phyloP scores from a whole-genome alignment of 2,888 invertebrate genomes.

The Cerceris ruficornis region DNA sequence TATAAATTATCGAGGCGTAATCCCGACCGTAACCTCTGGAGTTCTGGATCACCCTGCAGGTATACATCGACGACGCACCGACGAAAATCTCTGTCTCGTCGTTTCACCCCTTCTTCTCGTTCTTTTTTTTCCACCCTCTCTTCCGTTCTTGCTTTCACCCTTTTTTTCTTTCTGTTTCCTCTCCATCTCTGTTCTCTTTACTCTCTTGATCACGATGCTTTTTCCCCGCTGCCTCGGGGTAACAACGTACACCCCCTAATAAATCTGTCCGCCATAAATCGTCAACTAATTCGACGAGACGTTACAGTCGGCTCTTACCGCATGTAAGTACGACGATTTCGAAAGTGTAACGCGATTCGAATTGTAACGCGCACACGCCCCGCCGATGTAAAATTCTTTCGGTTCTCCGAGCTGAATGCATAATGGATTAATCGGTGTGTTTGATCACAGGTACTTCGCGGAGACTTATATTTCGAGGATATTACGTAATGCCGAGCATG shows the following conservation, averaged over 20 bases:
- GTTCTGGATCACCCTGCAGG: constrained; percentile 36
- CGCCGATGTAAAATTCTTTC: not conserved
- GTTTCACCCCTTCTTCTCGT: not conserved
- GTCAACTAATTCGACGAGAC: constrained; percentile 60
- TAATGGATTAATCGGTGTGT: not conserved
- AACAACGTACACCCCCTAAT: constrained; percentile 63
- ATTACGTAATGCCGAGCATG: too few relatives aligned
- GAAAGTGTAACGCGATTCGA: not conserved
- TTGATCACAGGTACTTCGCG: too few relatives aligned
- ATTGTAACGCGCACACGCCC: not conserved
- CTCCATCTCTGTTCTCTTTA: constrained; percentile 1
- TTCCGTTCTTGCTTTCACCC: constrained; percentile 1
- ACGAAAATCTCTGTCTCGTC: constrained; percentile 35
- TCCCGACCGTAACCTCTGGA: constrained; percentile 52
- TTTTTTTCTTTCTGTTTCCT: not conserved
- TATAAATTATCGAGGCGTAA: constrained; percentile 60
- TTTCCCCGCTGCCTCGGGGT: constrained; percentile 46
- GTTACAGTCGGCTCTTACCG: not conserved
- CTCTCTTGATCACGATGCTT: constrained; percentile 10
- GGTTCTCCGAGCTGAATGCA: not conserved
- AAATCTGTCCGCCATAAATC: constrained; percentile 71
- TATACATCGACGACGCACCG: constrained; percentile 36
- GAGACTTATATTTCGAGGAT: too few relatives aligned
- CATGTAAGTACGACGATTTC: not conserved
- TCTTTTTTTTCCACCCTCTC: not conserved